Percentiles rank a stretch among this genome's conserved stretches.
These are phyloP conservation scores for Ibycter americanus DNA, from an alignment of 2,797 vertebrate genomes.

Conservation along the genomic window DNA sequence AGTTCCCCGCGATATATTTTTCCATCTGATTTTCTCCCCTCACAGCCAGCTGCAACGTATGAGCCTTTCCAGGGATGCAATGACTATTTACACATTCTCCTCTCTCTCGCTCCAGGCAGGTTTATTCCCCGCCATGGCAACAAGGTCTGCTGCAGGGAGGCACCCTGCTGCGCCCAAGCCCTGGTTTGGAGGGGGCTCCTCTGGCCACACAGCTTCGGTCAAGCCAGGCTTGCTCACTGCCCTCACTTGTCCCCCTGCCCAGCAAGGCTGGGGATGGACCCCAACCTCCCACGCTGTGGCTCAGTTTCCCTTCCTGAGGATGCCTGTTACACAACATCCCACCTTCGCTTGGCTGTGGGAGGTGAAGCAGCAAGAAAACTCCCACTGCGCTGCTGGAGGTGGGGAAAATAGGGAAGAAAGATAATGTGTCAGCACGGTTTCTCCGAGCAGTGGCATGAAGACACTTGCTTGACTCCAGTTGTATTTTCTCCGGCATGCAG, in stretches of 20 bases:
- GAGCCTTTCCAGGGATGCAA: background rate
- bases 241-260: background rate
- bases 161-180: background rate
- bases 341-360: background rate
- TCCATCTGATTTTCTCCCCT: background rate
- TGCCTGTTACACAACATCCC: background rate
- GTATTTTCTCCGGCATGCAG: fast-evolving
- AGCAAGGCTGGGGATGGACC: background rate
- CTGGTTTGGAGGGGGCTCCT: fast-evolving
- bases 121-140: constrained; percentile 32
- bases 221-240: fast-evolving
- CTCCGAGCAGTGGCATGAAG: background rate
- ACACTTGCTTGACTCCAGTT: background rate
- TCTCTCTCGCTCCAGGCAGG: background rate
- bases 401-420: background rate
- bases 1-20: background rate
- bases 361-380: background rate
- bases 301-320: background rate
- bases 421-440: background rate
- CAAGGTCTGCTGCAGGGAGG: background rate
- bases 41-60: fast-evolving
- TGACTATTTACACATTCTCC: background rate
- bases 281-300: fast-evolving
- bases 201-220: fast-evolving
- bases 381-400: background rate